phyloP scores from a whole-genome alignment of 2,888 invertebrate genomes.

The Leptodirus hochenwartii region DNA sequence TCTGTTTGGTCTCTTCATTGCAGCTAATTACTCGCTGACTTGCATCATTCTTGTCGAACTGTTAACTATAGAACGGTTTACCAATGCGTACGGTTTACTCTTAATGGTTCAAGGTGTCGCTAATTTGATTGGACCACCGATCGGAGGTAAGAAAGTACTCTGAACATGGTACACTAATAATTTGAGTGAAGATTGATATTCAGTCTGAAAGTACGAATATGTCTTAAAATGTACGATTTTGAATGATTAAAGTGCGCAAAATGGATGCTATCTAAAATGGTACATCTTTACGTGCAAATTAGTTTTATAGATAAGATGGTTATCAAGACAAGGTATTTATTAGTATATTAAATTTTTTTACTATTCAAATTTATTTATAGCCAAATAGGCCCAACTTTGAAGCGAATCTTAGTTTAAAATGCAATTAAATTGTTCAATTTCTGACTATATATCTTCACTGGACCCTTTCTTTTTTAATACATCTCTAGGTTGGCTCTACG shows the following conservation, averaged over 20 bases:
- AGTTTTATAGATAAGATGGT: too few species aligned
- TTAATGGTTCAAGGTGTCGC: conserved; percentile 79
- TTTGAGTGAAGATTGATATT: conserved; percentile 45
- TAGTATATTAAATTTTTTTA: too few species aligned
- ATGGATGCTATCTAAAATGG: too few species aligned
- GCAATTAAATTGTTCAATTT: too few species aligned
- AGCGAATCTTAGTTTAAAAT: too few species aligned
- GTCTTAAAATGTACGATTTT: conserved; percentile 38
- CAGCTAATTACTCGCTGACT: conserved; percentile 82
- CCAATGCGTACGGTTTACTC: conserved; percentile 77
- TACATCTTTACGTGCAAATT: too few species aligned
- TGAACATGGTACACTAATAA: conserved; percentile 7
- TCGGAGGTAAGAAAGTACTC: conserved; percentile 48
- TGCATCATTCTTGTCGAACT: conserved; percentile 80
- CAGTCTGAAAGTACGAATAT: conserved; percentile 49
- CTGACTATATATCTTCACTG: conserved; percentile 3
- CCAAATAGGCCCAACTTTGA: too few species aligned
- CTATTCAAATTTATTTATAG: too few species aligned
- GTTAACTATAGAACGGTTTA: conserved; percentile 77
- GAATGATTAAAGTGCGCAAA: too few species aligned
- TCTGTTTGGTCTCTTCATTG: conserved; percentile 78
- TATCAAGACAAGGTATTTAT: too few species aligned
- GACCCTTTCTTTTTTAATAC: conserved; percentile 5
- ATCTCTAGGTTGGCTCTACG: conserved; percentile 60
- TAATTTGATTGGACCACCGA: conserved; percentile 75